Evolutionary conservation across 2,888 invertebrate species (phyloP).

Genomic region (Limnephilus marmoratus): DNA sequence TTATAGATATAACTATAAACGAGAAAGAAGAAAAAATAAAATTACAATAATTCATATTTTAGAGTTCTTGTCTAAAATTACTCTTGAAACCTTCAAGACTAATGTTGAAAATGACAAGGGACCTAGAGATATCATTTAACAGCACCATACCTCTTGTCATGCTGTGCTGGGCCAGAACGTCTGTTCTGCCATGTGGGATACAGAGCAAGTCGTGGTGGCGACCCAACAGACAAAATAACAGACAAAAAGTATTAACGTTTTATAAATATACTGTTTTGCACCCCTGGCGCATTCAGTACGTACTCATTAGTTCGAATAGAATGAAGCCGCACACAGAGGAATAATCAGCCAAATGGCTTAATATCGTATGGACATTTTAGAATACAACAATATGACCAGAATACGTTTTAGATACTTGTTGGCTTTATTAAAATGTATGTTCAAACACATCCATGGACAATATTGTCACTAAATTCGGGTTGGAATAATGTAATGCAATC

Average conservation of each 20-base stretch:
- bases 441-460: not conserved
- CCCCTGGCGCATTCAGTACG: not conserved
- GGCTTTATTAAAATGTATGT: conserved; percentile 6
- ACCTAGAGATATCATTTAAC: no score
- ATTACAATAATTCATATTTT: no score
- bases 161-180: no score
- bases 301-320: conserved; percentile 20
- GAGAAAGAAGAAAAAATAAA: no score
- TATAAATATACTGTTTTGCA: not conserved
- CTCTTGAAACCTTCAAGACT: no score
- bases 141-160: no score
- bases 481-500: not conserved
- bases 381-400: conserved; percentile 4
- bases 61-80: no score
- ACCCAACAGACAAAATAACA: no score
- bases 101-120: no score
- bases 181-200: no score
- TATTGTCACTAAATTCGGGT: not conserved
- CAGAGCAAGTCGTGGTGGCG: no score
- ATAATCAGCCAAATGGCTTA: conserved; percentile 38
- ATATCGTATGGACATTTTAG: not conserved
- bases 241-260: not conserved
- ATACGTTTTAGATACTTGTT: not conserved
- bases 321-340: conserved; percentile 8
- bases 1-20: no score